Percentiles rank a stretch among this genome's conserved stretches.
Evolutionary conservation across 1,140 invertebrate species (phyloP).

Genomic region (Philaenus spumarius): DNA sequence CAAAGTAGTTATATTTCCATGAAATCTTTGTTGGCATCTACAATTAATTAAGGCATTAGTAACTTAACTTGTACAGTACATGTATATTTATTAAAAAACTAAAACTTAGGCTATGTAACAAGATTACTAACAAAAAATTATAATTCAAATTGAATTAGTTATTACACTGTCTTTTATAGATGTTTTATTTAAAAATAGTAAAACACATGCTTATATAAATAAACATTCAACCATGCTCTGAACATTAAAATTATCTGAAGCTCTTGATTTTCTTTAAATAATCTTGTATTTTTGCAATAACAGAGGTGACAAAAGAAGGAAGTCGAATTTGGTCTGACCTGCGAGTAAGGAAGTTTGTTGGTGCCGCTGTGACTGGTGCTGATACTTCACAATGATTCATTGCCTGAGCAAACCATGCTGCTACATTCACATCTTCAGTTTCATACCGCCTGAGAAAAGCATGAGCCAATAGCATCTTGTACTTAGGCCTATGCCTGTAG

Average conservation of each 20-base stretch:
- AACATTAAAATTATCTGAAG: neutral
- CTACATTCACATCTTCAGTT: constrained; percentile 62
- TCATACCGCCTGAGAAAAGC: constrained; percentile 82
- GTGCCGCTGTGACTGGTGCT: neutral
- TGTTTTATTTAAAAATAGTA: too few relatives aligned
- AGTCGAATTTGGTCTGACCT: constrained; percentile 16
- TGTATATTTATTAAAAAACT: too few relatives aligned
- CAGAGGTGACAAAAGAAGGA: neutral
- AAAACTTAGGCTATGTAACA: too few relatives aligned
- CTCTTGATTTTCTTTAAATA: too few relatives aligned
- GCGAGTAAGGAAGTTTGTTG: constrained; percentile 13
- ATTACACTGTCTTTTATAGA: too few relatives aligned
- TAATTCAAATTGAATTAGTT: too few relatives aligned
- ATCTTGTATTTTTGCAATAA: neutral
- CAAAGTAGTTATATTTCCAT: too few relatives aligned
- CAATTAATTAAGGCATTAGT: too few relatives aligned
- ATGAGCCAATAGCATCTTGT: constrained; percentile 83
- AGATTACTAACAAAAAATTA: too few relatives aligned
- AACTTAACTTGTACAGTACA: too few relatives aligned
- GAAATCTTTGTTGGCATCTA: too few relatives aligned
- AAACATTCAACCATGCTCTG: neutral
- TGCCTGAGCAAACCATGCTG: constrained; percentile 58
- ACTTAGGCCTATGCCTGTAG: constrained; percentile 88
- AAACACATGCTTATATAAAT: constrained; percentile 29
- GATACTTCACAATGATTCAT: constrained; percentile 8